Base-by-base conservation (phyloP, 2,113 vertebrate species). In the Ifrita kowaldi region DNA sequence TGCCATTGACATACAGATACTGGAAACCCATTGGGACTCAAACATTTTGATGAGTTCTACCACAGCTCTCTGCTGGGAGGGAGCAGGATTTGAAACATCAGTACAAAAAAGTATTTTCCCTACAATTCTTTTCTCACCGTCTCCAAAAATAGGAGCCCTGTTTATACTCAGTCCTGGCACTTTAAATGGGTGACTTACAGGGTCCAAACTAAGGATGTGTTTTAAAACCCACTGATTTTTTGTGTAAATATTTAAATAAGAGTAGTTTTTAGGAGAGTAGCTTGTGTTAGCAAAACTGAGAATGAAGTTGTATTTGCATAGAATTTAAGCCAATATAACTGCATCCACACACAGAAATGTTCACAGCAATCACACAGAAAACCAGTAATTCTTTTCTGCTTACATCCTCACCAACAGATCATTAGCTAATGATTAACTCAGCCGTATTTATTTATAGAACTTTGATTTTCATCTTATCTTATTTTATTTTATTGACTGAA, bases 361-460 rank as follows among this genome's bases (percentile, higher is more conserved):
- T 52, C 93, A 70, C 35, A 81, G 83, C 60, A 80, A 62, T 50
- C 67, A 59, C 81, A 80, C 42, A 62, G 92, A 77, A 84, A 59
- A 59, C 41, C 44, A 67, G 64, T 33, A 78, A 87, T 78, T 64
- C n/a, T 52, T 86, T 65, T 44, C 90, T 87, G 83, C 90, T 73
- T 52, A 27, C 46, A 84, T 83, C 67, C 81, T 68, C 55, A 55
- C 80, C 76, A 94, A 73, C 33, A 91, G 55, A 89, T 89, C 81
- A 94, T 90, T 92, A 83, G 77, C 74, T 96, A 90, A 85, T 82
- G 60, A 92, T 93, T 90, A 94, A 84, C 73, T 74, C 49, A 9
- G 41, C 44, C 37, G 1, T 44, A 75, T 57, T 87, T 96, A 89
- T 92, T 96, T 89, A 68, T 70, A 84, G 90, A 71, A 81, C 60